These are phyloP conservation scores for Pluvianellus socialis DNA, from an alignment of 2,113 vertebrate species.

Conservation along the genomic window DNA sequence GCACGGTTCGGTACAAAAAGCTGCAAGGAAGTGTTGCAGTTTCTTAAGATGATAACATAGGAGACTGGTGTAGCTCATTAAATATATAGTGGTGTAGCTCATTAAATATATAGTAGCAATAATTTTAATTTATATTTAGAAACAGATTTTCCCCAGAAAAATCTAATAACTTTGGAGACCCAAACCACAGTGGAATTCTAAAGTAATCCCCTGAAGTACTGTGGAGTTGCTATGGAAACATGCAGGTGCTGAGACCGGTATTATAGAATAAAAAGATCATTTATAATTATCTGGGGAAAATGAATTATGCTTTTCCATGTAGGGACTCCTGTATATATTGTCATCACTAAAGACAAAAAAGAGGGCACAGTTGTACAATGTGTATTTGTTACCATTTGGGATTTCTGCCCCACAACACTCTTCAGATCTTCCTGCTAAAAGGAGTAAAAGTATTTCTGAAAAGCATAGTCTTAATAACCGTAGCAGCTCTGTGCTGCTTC, in stretches of 20 bases:
- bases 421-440: not conserved
- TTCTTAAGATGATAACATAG: not conserved
- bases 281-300: not conserved
- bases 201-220: not conserved
- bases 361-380: not conserved
- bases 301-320: not conserved
- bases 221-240: constrained; percentile 20
- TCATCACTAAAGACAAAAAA: not conserved
- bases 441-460: not conserved
- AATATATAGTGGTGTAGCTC: not conserved
- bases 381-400: not conserved
- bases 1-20: not conserved
- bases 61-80: not conserved
- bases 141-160: not conserved
- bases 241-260: not conserved
- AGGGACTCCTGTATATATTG: not conserved
- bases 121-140: not conserved
- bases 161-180: not conserved
- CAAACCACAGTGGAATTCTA: not conserved
- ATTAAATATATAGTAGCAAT: not conserved
- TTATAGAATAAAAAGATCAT: not conserved
- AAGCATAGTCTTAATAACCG: not conserved
- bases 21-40: not conserved
- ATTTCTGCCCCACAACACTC: not conserved
- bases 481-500: not conserved